Base-by-base conservation (phyloP, 2,113 vertebrate species). In the Merops nubicus region DNA sequence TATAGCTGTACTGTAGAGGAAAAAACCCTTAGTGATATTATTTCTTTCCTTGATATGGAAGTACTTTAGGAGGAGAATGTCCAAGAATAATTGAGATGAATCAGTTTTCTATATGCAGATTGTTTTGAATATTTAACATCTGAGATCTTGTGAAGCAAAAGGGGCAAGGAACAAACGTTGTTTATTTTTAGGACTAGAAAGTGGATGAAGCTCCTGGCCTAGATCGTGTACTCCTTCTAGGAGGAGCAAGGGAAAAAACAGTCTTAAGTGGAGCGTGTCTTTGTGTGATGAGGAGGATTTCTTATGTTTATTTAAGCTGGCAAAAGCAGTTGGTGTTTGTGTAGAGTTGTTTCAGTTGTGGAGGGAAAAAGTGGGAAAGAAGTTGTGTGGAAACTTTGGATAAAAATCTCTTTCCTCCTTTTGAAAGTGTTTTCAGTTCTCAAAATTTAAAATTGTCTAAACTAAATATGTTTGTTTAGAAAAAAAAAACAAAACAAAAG, bases 41-140 rank as follows among this genome's bases (percentile, higher is more conserved):
- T 70, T 68, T 51, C 82, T 88, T 80, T 33, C 33, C 38, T 74
- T 43, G 67, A 50, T 89, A 1, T 89, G 38, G 68, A 26, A 88
- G 89, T 88, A 48, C 54, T 88, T 69, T 4, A 69, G 79, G 85
- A 90, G 51, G 68, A 91, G 94, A 85, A 80, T 33, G 79, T 74
- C 96, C 93, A 95, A 91, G 93, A 95, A 93, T 92, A 91, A 93
- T 94, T 74, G 68, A 91, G 96, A 95, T 96, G 90, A 96, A 96
- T 96, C 96, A 96, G 93, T 91, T 93, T 96, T 93, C 93, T 96
- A 95, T 90, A 91, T 84, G 92, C 70, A 82, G 90, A 70, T 76
- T 92, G 70, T 79, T 79, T 63, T 75, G 76, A 95, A 95, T 94
- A 96, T 94, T 94, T 95, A 95, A 95, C 82, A 92, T 90, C 79